Evolutionary conservation across 2,113 vertebrate species (phyloP).

Genomic region (Merops nubicus): DNA sequence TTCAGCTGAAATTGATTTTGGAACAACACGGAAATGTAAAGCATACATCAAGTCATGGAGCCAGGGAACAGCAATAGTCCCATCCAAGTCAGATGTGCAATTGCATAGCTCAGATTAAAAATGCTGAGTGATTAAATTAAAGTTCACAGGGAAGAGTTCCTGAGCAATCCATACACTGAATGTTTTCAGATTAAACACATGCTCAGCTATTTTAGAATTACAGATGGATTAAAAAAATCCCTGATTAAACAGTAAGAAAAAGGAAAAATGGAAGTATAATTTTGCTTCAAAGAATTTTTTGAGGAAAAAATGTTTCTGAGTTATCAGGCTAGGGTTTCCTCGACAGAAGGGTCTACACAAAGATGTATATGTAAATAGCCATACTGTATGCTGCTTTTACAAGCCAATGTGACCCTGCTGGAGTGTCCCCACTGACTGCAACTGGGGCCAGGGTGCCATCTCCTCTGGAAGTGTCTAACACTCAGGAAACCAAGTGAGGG

Average conservation of each 20-base stretch:
- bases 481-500: background rate
- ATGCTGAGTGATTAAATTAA: slow-evolving; percentile 8
- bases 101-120: background rate
- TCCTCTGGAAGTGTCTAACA: background rate
- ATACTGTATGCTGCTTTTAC: background rate
- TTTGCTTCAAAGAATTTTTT: background rate
- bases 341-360: background rate
- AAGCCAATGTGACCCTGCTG: background rate
- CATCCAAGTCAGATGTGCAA: background rate
- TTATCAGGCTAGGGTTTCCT: background rate
- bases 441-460: background rate
- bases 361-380: background rate
- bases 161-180: background rate
- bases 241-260: background rate
- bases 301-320: background rate
- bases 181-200: background rate
- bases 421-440: background rate
- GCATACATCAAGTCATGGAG: background rate
- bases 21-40: slow-evolving; percentile 25
- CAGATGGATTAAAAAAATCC: background rate
- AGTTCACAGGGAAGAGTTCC: background rate
- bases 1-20: slow-evolving; percentile 38
- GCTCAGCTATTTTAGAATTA: background rate
- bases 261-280: background rate
- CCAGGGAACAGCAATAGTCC: background rate